Evolutionary conservation across 2,888 invertebrate genomes (phyloP).

Genomic region (Dryadula phaetusa): DNA sequence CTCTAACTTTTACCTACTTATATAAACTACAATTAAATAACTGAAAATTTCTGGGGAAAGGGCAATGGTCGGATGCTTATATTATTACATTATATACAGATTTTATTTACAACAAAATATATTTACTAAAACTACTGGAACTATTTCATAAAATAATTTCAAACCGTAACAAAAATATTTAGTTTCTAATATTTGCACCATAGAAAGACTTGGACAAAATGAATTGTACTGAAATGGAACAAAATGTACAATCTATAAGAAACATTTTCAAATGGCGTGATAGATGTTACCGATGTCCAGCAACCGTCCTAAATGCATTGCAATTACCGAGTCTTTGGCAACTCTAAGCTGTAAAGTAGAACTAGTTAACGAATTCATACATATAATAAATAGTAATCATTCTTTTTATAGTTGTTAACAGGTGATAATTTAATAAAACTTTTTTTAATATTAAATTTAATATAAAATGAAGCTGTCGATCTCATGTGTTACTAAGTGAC

Average conservation of each 20-base stretch:
- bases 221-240: slow-evolving; percentile 3
- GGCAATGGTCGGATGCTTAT: too few relatives aligned
- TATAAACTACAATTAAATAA: too few relatives aligned
- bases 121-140: neutral
- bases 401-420: slow-evolving; percentile 8
- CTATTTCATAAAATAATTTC: slow-evolving; percentile 1
- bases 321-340: slow-evolving; percentile 56
- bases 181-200: slow-evolving; percentile 19
- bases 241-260: slow-evolving; percentile 4
- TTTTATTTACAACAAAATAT: neutral
- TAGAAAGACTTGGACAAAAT: neutral
- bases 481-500: too few relatives aligned
- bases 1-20: too few relatives aligned
- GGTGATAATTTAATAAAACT: neutral
- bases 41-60: too few relatives aligned
- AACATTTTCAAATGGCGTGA: slow-evolving; percentile 30
- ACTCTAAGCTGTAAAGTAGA: slow-evolving; percentile 43
- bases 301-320: slow-evolving; percentile 48
- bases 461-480: too few relatives aligned
- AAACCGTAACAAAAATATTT: slow-evolving; percentile 3
- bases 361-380: slow-evolving; percentile 42
- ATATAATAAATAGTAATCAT: slow-evolving; percentile 38
- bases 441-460: too few relatives aligned
- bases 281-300: slow-evolving; percentile 40
- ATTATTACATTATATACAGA: too few relatives aligned